Evolutionary conservation across 2,113 vertebrate species (phyloP), one percentile per base, ranked within the genome.

Genomic region (Myotis davidii): DNA sequence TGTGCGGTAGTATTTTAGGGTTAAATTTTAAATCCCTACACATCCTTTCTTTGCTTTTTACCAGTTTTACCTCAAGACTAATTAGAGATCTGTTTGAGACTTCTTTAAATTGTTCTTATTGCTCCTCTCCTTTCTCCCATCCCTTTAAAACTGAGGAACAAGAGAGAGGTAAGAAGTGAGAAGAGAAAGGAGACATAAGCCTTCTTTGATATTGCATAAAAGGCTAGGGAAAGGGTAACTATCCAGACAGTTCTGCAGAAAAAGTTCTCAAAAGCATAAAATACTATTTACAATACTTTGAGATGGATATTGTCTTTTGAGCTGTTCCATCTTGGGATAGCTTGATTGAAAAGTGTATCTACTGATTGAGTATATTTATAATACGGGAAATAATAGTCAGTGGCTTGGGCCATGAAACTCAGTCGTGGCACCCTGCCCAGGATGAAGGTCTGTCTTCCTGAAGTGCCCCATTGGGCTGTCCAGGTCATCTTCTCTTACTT

Each of bases 11-110:
- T 88, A 50, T 50, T 52, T 86, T 64, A 20, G 25, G 29, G 42
- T 87, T 93, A 93, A 81, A 72, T 37, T 90, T 90, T 27, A 85
- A 73, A 73, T 56, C 45, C 79, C 32, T 90, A 13, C 76, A 59
- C 39, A 25, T 37, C n/a, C 50, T 48, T 34, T 39, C 34, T 96
- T 94, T 85, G 45, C 45, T 88, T 89, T 85, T 88, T 37, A 29
- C 16, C 59, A 59, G 9, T 89, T 85, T 85, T 94, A 74, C 59
- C 39, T 90, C 17, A 64, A 12, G 29, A 73, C 45, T 89, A 86
- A 20, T 79, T 94, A 90, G 73, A 90, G 81, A 50, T 21, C 21
- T n/a, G 0, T 76, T 76, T 85, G 34, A 92, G 39, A 29, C 32
- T 73, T 87, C 18, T 56, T 29, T 70, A 16, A 84, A 48, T 50